phyloP scores from a whole-genome alignment of 1,140 invertebrate species.

The Lamellibrachia luymesi region DNA sequence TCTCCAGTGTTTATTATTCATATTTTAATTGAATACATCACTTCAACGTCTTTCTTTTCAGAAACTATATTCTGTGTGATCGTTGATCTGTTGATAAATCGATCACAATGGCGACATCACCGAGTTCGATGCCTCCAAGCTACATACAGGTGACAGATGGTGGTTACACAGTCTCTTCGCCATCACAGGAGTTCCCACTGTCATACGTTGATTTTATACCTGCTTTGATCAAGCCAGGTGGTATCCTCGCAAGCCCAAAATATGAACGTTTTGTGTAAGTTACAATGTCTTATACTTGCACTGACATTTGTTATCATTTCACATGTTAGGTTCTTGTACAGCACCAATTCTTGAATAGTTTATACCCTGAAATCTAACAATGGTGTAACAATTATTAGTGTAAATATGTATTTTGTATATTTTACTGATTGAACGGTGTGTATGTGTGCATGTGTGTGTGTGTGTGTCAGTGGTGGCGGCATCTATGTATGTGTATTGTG shows the following conservation, averaged over 20 bases:
- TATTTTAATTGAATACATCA: background rate
- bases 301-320: no score
- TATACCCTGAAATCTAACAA: no score
- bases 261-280: no score
- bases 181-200: background rate
- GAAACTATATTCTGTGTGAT: background rate
- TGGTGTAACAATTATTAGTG: no score
- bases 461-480: background rate
- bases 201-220: background rate
- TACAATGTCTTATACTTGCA: no score
- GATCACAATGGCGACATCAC: background rate
- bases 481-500: no score
- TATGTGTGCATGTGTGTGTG: no score
- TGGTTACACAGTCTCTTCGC: background rate
- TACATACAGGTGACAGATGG: background rate
- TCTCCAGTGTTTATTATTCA: background rate
- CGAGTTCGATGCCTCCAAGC: background rate
- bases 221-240: background rate
- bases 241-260: no score
- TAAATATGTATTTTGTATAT: background rate
- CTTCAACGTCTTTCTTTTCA: background rate
- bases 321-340: no score
- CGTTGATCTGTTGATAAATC: background rate
- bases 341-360: no score
- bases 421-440: no score